Conservation (phyloP, 2,797 vertebrate genomes). For the Vipera latastei region DNA sequence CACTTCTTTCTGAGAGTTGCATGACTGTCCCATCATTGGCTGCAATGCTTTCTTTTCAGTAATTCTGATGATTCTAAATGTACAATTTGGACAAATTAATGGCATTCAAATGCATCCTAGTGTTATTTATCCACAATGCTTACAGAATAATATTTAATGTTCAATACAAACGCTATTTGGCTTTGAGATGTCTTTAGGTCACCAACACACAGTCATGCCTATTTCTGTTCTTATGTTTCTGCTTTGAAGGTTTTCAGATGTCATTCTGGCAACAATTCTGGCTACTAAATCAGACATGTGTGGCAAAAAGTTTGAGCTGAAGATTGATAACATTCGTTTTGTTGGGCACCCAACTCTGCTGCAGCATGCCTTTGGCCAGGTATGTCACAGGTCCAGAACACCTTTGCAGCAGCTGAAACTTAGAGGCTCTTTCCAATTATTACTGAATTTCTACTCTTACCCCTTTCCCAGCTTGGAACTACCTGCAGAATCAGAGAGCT, state of each 20-base stretch:
- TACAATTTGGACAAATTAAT: slow-evolving; percentile 46
- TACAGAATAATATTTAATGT: neutral
- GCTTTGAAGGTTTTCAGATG: slow-evolving; percentile 90
- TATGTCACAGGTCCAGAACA: slow-evolving; percentile 46
- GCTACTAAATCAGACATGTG: slow-evolving; percentile 99
- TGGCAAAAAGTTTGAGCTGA: slow-evolving; percentile 97
- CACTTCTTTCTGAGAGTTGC: slow-evolving; percentile 55
- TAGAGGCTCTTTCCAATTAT: neutral
- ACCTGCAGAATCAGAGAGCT: neutral
- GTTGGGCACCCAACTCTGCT: slow-evolving; percentile 95
- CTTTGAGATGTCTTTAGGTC: slow-evolving; percentile 18
- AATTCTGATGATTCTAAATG: slow-evolving; percentile 61
- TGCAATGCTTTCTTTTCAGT: slow-evolving; percentile 59
- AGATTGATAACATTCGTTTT: slow-evolving; percentile 97
- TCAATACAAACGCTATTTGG: neutral
- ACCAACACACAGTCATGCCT: no score
- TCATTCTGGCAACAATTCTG: slow-evolving; percentile 95
- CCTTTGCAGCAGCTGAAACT: neutral
- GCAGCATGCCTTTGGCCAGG: slow-evolving; percentile 90
- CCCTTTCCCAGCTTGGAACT: neutral
- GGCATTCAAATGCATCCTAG: slow-evolving; percentile 28
- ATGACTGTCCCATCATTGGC: slow-evolving; percentile 64
- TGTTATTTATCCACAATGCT: neutral
- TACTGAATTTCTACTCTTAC: neutral
- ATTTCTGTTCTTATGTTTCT: slow-evolving; percentile 33